Percentiles rank a stretch among this genome's conserved stretches.
Conservation (phyloP, 2,888 invertebrate genomes). For the Podotricha telesiphe region DNA sequence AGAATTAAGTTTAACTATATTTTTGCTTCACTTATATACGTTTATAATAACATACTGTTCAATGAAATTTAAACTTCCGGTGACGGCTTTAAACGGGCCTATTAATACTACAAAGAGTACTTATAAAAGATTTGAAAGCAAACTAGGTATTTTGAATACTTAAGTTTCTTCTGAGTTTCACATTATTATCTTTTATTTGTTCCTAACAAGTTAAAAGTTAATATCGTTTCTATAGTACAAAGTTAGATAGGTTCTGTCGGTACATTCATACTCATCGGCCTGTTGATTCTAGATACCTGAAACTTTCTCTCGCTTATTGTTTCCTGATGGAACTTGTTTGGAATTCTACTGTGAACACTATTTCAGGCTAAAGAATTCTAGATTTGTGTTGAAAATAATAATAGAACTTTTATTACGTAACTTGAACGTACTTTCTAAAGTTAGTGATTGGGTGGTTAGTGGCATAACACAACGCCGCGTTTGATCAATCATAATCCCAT, state of each 20-base stretch:
- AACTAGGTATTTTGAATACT: neutral
- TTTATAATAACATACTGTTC: neutral
- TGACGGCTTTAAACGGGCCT: neutral
- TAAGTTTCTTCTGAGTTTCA: neutral
- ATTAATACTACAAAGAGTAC: neutral
- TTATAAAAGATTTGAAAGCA: neutral
- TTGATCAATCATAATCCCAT: too few relatives aligned
- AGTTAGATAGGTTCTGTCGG: constrained; percentile 18
- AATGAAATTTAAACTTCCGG: neutral
- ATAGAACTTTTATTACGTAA: neutral
- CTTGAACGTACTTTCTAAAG: too few relatives aligned
- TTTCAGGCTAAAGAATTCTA: neutral
- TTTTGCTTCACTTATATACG: neutral
- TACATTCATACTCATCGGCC: constrained; percentile 38
- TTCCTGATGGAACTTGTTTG: constrained; percentile 53
- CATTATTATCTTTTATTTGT: constrained; percentile 17
- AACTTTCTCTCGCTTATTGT: constrained; percentile 59
- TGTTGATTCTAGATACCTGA: constrained; percentile 64
- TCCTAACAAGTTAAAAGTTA: constrained; percentile 20
- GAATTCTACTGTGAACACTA: constrained; percentile 28
- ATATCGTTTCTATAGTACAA: neutral
- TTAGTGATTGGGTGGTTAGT: too few relatives aligned
- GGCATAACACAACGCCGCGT: too few relatives aligned
- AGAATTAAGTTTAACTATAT: too few relatives aligned
- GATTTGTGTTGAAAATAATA: constrained; percentile 1